These are phyloP conservation scores for Drosophila grimshawi DNA, from an alignment of 1,140 invertebrate species.

Conservation along the genomic window DNA sequence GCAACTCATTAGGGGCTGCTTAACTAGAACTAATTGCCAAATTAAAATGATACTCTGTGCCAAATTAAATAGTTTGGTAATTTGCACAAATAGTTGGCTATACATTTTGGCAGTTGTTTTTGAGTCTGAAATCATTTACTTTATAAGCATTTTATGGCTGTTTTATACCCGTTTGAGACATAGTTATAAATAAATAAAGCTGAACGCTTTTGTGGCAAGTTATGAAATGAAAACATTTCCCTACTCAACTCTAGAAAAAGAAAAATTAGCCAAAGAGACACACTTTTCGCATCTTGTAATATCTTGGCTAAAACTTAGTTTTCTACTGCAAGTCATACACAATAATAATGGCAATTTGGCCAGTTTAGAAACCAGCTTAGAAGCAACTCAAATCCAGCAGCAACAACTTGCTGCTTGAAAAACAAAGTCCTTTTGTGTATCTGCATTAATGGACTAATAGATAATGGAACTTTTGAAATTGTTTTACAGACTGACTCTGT, in stretches of 20 bases:
- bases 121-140: too few relatives aligned
- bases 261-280: too few relatives aligned
- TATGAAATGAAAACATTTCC: too few relatives aligned
- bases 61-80: conserved; percentile 8
- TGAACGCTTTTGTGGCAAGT: too few relatives aligned
- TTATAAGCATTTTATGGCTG: too few relatives aligned
- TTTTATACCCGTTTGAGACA: too few relatives aligned
- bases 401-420: not conserved
- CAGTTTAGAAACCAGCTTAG: conserved; percentile 6
- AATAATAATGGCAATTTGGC: not conserved
- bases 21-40: conserved; percentile 48
- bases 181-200: too few relatives aligned
- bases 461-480: conserved; percentile 75
- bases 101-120: not conserved
- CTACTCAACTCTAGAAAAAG: too few relatives aligned
- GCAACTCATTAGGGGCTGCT: conserved; percentile 5
- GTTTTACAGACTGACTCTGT: conserved; percentile 45
- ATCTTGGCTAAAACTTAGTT: not conserved
- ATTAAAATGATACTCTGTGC: conserved; percentile 2
- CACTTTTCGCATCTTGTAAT: too few relatives aligned
- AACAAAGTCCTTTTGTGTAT: conserved; percentile 36
- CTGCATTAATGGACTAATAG: conserved; percentile 76
- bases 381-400: not conserved
- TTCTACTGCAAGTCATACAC: not conserved
- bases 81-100: not conserved